A percentile compares a stretch with the other conserved stretches of the same genome.
These are phyloP conservation scores for Tenthredo notha DNA, from an alignment of 2,888 invertebrate species.

Conservation along the genomic window DNA sequence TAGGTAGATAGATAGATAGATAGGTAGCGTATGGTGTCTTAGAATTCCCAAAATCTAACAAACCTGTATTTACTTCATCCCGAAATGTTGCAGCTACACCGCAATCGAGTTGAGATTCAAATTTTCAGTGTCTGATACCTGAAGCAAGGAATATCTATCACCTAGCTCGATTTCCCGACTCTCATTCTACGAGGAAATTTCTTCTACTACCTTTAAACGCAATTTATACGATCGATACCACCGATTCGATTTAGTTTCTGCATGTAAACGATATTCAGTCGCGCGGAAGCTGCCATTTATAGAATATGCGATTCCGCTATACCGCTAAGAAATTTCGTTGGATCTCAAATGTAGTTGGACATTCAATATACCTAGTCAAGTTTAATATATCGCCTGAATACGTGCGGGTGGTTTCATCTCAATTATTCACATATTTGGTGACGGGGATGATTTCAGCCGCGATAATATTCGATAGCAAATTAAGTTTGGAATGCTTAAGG, in stretches of 20 bases:
- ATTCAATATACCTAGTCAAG: background rate
- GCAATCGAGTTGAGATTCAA: background rate
- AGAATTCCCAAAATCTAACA: slow-evolving; percentile 12
- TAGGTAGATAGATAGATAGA: background rate
- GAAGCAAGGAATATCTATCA: background rate
- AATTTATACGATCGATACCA: slow-evolving; percentile 40
- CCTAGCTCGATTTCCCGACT: background rate
- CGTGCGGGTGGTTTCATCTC: background rate
- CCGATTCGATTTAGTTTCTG: slow-evolving; percentile 30
- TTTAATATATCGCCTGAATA: background rate
- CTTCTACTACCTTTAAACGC: slow-evolving; percentile 4
- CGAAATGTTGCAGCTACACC: background rate
- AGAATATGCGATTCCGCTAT: slow-evolving; percentile 21
- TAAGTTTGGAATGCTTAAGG: background rate
- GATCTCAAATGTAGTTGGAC: background rate
- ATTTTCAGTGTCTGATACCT: background rate
- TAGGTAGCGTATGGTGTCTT: slow-evolving; percentile 11
- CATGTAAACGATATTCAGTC: slow-evolving; percentile 29
- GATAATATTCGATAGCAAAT: slow-evolving; percentile 30
- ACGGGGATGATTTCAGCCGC: background rate
- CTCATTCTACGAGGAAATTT: slow-evolving; percentile 6
- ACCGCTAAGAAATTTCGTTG: slow-evolving; percentile 5
- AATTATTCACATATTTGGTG: background rate
- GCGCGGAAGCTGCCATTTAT: slow-evolving; percentile 28
- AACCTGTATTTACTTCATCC: slow-evolving; percentile 17